phyloP scores from a whole-genome alignment of 1,140 invertebrate genomes.

The Aphis gossypii region DNA sequence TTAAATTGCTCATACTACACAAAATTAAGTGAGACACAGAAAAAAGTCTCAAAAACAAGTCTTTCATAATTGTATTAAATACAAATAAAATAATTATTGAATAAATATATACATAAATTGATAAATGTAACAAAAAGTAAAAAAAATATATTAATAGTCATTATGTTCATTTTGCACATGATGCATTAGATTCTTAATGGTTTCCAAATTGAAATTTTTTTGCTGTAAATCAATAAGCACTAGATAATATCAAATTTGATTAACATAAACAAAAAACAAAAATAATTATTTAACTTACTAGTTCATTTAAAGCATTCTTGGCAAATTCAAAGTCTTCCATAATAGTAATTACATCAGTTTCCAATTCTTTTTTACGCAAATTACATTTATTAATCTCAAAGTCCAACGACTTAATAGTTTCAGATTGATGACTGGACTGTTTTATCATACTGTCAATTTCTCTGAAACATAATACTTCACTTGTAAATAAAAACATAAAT shows the following conservation, averaged over 20 bases:
- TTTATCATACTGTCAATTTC: constrained; percentile 6
- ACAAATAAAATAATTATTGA: background rate
- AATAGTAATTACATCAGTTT: background rate
- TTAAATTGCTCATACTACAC: background rate
- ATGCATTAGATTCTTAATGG: background rate
- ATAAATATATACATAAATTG: background rate
- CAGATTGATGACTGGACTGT: background rate
- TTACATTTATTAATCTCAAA: constrained; percentile 24
- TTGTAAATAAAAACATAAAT: background rate
- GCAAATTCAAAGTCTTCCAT: background rate
- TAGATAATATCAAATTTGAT: background rate
- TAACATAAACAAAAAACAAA: background rate
- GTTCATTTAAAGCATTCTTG: background rate
- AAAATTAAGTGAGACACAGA: too few species aligned
- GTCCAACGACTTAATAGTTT: constrained; percentile 33
- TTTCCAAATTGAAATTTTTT: background rate
- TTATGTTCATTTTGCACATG: background rate
- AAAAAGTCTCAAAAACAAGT: too few species aligned
- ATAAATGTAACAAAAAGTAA: background rate
- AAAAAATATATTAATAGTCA: background rate
- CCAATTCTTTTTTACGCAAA: constrained; percentile 10
- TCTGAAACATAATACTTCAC: background rate
- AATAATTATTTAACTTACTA: constrained; percentile 15
- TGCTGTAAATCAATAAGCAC: constrained; percentile 8
- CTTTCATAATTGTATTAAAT: background rate